These are phyloP conservation scores for Zaprionus lineosus DNA, from an alignment of 2,888 invertebrate species.

Conservation along the genomic window DNA sequence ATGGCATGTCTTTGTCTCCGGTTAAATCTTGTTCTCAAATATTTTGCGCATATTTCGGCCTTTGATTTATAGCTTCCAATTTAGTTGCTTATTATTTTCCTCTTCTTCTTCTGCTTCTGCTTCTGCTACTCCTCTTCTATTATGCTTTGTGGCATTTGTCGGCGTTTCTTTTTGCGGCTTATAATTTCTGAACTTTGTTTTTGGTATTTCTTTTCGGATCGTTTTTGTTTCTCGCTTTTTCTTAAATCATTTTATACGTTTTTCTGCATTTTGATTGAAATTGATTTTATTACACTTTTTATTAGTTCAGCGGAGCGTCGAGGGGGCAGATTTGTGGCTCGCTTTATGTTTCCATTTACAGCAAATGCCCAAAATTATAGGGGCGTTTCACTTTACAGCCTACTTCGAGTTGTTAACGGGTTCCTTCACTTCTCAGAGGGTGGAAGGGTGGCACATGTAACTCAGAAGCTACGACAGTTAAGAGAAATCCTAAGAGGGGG, in stretches of 20 bases:
- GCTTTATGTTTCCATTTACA: conserved; percentile 58
- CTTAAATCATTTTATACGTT: not conserved
- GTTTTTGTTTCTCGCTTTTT: not conserved
- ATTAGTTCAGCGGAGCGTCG: conserved; percentile 41
- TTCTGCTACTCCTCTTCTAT: not conserved
- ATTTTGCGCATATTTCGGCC: conserved; percentile 57
- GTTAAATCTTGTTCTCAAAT: conserved; percentile 24
- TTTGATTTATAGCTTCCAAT: conserved; percentile 62
- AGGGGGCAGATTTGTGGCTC: conserved; percentile 49
- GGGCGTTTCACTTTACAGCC: conserved; percentile 8
- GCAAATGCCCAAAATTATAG: conserved; percentile 27
- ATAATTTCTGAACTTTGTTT: conserved; percentile 46
- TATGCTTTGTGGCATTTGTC: not conserved
- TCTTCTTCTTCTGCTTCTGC: conserved; percentile 6
- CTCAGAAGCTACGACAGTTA: too few species aligned
- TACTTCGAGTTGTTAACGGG: too few species aligned
- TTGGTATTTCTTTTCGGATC: conserved; percentile 20
- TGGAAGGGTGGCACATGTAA: too few species aligned
- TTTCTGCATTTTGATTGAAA: conserved; percentile 56
- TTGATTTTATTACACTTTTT: conserved; percentile 61
- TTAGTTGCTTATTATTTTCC: conserved; percentile 21
- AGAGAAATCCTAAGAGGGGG: too few species aligned
- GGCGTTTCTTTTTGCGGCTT: conserved; percentile 24
- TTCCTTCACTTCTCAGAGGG: too few species aligned
- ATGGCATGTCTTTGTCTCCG: conserved; percentile 12